A percentile compares a stretch with the other conserved stretches of the same genome.
These are phyloP conservation scores for Alosa alosa DNA, from an alignment of 2,113 vertebrate genomes.

Conservation along the genomic window DNA sequence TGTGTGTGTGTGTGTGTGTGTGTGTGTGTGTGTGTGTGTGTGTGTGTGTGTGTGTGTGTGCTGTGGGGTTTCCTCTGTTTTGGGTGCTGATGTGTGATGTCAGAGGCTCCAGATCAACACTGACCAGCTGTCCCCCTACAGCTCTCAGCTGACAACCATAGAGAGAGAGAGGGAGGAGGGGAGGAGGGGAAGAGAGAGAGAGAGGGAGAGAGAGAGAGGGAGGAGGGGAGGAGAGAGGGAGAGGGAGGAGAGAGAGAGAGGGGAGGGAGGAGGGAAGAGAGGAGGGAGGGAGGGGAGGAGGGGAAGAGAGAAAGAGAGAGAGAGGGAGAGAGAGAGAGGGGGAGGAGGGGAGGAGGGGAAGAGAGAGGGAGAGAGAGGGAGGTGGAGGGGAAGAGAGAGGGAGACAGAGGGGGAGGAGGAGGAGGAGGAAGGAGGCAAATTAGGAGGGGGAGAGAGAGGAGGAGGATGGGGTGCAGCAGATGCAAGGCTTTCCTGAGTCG, in stretches of 20 bases:
- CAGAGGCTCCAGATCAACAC: conserved; percentile 46
- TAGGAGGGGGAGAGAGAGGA: conserved; percentile 34
- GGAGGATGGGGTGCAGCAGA: conserved; percentile 52
- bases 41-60: conserved; percentile 5
- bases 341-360: conserved; percentile 23
- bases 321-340: conserved; percentile 29
- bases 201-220: conserved; percentile 23
- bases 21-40: conserved; percentile 4
- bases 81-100: conserved; percentile 26
- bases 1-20: conserved; percentile 22
- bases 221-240: conserved; percentile 29
- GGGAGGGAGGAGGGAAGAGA: conserved; percentile 38
- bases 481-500: conserved; percentile 64
- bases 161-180: not conserved
- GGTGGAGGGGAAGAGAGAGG: conserved; percentile 53
- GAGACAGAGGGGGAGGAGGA: not conserved
- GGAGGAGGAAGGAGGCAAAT: not conserved
- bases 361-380: conserved; percentile 48
- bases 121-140: conserved; percentile 66
- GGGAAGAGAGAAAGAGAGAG: not conserved
- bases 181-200: conserved; percentile 14
- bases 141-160: conserved; percentile 66
- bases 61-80: conserved; percentile 9
- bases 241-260: conserved; percentile 23
- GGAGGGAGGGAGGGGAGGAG: conserved; percentile 23